phyloP scores from a whole-genome alignment of 2,888 invertebrate species.

The Ommatoiulus sabulosus region DNA sequence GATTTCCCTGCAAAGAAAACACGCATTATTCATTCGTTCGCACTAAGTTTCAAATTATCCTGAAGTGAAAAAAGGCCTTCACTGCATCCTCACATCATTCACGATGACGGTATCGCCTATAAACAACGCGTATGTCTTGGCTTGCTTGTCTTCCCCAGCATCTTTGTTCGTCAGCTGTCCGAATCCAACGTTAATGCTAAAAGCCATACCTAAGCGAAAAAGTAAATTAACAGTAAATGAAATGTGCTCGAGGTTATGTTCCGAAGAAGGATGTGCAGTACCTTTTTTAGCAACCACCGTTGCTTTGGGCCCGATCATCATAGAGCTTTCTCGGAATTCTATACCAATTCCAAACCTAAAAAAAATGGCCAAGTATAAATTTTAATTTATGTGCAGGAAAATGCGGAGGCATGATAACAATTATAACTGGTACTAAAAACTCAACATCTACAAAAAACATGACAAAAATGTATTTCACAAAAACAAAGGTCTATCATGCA shows the following conservation, averaged over 20 bases:
- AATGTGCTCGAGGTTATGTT: background rate
- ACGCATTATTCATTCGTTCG: background rate
- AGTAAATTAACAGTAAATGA: background rate
- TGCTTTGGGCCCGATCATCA: slow-evolving; percentile 92
- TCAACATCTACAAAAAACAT: background rate
- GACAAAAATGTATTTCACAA: background rate
- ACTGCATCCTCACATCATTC: slow-evolving; percentile 76
- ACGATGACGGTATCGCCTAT: slow-evolving; percentile 98
- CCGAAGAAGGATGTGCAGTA: slow-evolving; percentile 57
- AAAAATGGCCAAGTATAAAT: background rate
- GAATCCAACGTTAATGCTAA: slow-evolving; percentile 94
- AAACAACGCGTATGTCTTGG: slow-evolving; percentile 91
- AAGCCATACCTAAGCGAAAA: slow-evolving; percentile 81
- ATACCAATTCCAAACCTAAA: slow-evolving; percentile 94
- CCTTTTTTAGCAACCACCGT: slow-evolving; percentile 82
- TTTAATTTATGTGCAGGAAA: no score
- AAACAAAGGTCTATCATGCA: background rate
- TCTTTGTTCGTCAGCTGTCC: slow-evolving; percentile 85
- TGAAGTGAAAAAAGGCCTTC: background rate
- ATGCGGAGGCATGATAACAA: no score
- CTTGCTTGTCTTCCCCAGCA: slow-evolving; percentile 80
- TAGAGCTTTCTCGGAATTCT: slow-evolving; percentile 95
- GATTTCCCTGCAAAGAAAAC: slow-evolving; percentile 63
- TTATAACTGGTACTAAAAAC: no score
- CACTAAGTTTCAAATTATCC: background rate